Evolutionary conservation across 2,797 vertebrate species (phyloP).

Genomic region (Melanotaenia parkinsoni): DNA sequence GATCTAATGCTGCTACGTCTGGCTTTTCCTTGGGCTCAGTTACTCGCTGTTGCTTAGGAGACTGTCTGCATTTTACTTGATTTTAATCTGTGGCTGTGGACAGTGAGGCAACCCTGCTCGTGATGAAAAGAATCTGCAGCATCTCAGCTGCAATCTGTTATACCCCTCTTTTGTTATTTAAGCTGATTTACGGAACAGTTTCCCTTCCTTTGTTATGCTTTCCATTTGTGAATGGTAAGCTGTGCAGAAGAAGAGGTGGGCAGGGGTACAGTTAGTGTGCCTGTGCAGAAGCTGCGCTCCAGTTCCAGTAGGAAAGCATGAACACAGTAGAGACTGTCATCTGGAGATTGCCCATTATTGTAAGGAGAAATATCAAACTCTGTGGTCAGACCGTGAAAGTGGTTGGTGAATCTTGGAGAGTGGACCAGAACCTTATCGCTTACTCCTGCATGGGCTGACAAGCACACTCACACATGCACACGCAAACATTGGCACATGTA

Average conservation of each 20-base stretch:
- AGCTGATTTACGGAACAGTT: background rate
- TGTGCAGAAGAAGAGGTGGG: conserved; percentile 1
- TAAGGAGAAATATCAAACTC: conserved; percentile 53
- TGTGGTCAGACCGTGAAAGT: conserved; percentile 71
- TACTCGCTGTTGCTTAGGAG: conserved; percentile 59
- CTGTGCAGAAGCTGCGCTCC: conserved; percentile 2
- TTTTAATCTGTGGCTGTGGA: conserved; percentile 35
- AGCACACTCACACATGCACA: conserved; percentile 36
- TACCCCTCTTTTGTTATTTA: conserved; percentile 26
- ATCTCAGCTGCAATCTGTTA: conserved; percentile 31
- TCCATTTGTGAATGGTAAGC: background rate
- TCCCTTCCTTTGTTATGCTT: background rate
- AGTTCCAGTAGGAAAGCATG: conserved; percentile 44
- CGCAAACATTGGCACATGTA: conserved; percentile 60
- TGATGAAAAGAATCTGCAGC: conserved; percentile 23
- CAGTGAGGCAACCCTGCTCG: conserved; percentile 6
- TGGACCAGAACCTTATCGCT: conserved; percentile 69
- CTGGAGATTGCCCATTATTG: conserved; percentile 46
- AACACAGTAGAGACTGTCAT: conserved; percentile 46
- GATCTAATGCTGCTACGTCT: conserved; percentile 51
- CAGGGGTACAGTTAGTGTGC: conserved; percentile 13
- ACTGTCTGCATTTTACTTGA: conserved; percentile 41
- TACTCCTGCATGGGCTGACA: conserved; percentile 34
- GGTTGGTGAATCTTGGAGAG: conserved; percentile 61
- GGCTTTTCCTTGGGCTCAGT: conserved; percentile 40